A percentile compares a stretch with the other conserved stretches of the same genome.
These are phyloP conservation scores for Ferdinandea cuprea DNA, from an alignment of 2,888 invertebrate species.

Conservation along the genomic window DNA sequence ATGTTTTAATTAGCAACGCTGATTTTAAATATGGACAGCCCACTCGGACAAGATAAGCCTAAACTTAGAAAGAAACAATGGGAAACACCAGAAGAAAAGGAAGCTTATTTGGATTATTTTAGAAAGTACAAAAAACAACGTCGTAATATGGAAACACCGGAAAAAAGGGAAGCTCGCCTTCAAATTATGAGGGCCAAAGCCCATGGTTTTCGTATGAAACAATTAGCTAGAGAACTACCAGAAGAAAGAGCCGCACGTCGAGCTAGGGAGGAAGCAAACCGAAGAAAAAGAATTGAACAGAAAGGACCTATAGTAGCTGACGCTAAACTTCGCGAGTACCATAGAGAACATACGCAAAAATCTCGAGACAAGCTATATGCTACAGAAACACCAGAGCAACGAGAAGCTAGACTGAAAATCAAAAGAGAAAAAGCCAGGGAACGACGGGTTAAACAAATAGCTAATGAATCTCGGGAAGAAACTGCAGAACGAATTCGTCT, in stretches of 20 bases:
- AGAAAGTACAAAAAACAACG: too few relatives aligned
- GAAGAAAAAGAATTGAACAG: too few relatives aligned
- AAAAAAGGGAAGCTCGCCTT: background rate
- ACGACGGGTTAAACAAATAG: background rate
- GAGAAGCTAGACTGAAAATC: background rate
- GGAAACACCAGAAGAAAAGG: too few relatives aligned
- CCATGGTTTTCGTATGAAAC: background rate
- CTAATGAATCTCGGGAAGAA: background rate
- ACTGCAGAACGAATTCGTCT: background rate
- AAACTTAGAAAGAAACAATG: too few relatives aligned
- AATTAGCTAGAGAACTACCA: background rate
- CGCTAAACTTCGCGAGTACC: background rate
- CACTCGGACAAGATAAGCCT: too few relatives aligned
- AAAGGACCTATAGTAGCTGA: too few relatives aligned
- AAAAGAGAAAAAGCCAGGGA: background rate
- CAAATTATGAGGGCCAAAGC: background rate
- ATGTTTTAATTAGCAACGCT: too few relatives aligned
- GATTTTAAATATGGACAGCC: too few relatives aligned
- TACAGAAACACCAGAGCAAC: background rate
- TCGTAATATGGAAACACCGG: background rate
- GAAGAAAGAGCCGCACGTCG: background rate
- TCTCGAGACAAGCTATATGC: background rate
- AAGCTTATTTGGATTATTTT: too few relatives aligned
- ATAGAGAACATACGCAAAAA: background rate
- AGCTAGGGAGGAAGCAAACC: too few relatives aligned